Conservation (phyloP, 1,140 invertebrate genomes). For the Oryzaephilus surinamensis region DNA sequence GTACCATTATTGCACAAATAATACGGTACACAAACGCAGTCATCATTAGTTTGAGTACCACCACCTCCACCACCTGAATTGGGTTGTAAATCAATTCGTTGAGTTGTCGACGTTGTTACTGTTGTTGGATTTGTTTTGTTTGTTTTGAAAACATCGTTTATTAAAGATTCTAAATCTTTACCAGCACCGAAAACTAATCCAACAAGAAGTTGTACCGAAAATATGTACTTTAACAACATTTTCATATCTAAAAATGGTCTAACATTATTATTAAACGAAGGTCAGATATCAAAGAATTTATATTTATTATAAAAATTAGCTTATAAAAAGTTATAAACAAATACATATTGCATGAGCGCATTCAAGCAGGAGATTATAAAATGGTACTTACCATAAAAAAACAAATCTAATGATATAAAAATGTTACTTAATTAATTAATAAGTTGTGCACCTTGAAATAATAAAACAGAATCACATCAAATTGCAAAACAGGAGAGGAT, state of each 20-base stretch:
- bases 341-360: too few relatives aligned
- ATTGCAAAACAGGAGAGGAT: too few relatives aligned
- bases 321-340: slow-evolving; percentile 1
- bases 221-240: background rate
- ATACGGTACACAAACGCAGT: slow-evolving; percentile 51
- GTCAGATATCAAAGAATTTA: background rate
- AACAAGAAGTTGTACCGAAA: background rate
- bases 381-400: too few relatives aligned
- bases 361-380: too few relatives aligned
- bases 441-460: too few relatives aligned
- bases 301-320: background rate
- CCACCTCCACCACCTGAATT: slow-evolving; percentile 13
- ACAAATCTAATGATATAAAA: too few relatives aligned
- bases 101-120: background rate
- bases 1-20: slow-evolving; percentile 56
- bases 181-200: slow-evolving; percentile 1
- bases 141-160: slow-evolving; percentile 6
- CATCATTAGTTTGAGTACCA: slow-evolving; percentile 13
- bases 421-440: background rate
- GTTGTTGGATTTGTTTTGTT: background rate
- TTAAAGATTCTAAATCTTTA: slow-evolving; percentile 5
- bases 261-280: background rate
- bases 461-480: too few relatives aligned
- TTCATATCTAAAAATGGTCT: slow-evolving; percentile 1
- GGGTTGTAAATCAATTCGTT: slow-evolving; percentile 8